Evolutionary conservation across 2,797 vertebrate genomes (phyloP).

Genomic region (Denticeps clupeoides): DNA sequence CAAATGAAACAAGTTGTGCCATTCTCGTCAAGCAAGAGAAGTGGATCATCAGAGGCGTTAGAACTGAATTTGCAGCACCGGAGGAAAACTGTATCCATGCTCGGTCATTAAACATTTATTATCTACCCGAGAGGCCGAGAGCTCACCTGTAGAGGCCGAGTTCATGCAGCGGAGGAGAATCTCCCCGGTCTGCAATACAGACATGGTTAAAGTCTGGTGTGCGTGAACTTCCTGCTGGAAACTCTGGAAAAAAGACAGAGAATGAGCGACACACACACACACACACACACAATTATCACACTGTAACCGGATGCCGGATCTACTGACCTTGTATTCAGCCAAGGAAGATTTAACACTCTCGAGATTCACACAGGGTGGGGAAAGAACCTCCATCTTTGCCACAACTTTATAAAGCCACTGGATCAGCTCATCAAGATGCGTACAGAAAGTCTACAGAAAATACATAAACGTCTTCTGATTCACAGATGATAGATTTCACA

Average conservation of each 20-base stretch:
- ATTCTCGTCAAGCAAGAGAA: no score
- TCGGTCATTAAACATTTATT: background rate
- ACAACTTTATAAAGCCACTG: slow-evolving; percentile 63
- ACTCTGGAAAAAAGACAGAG: slow-evolving; percentile 46
- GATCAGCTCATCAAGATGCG: slow-evolving; percentile 76
- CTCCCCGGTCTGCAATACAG: slow-evolving; percentile 69
- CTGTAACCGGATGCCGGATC: background rate
- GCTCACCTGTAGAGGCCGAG: slow-evolving; percentile 70
- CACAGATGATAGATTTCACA: background rate
- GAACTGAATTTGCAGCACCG: no score
- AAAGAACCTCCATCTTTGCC: slow-evolving; percentile 51
- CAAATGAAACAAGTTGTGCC: no score
- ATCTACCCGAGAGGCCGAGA: no score
- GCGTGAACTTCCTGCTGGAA: slow-evolving; percentile 71
- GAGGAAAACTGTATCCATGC: background rate
- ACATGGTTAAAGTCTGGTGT: slow-evolving; percentile 66
- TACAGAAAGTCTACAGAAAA: slow-evolving; percentile 68
- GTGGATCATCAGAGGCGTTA: no score
- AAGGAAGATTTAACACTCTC: slow-evolving; percentile 59
- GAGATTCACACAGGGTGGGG: slow-evolving; percentile 42
- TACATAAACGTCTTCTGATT: background rate
- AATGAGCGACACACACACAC: background rate
- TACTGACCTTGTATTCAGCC: slow-evolving; percentile 68
- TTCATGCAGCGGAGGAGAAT: slow-evolving; percentile 70
- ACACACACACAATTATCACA: background rate